Conservation (phyloP, 2,888 invertebrate genomes). For the Micoletzkya japonica region DNA sequence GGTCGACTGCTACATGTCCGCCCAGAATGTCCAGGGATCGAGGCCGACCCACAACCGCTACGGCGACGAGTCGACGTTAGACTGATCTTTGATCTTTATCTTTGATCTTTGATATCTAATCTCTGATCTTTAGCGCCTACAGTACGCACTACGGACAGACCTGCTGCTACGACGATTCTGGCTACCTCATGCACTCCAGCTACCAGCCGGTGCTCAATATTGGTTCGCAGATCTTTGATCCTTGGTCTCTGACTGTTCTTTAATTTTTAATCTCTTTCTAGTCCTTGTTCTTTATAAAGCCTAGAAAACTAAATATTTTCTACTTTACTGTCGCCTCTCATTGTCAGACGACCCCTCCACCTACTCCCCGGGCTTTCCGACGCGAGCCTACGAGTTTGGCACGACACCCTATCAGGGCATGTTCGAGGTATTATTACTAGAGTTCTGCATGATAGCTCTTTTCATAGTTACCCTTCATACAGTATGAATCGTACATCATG, state of each 20-base stretch:
- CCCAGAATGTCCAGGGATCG: slow-evolving; percentile 57
- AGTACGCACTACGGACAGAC: slow-evolving; percentile 77
- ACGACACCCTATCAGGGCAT: slow-evolving; percentile 89
- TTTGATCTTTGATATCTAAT: not conserved
- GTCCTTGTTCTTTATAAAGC: not conserved
- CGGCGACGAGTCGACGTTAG: slow-evolving; percentile 28
- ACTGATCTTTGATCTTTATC: not conserved
- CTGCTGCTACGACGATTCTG: slow-evolving; percentile 91
- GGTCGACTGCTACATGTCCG: slow-evolving; percentile 75
- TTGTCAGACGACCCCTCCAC: slow-evolving; percentile 44
- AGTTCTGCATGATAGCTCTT: no score
- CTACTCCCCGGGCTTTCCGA: slow-evolving; percentile 56
- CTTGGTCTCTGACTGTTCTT: not conserved
- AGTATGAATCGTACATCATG: no score
- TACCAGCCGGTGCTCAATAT: slow-evolving; percentile 76
- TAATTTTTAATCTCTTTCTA: not conserved
- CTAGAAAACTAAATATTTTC: no score
- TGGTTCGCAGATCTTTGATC: not conserved
- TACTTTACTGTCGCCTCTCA: no score
- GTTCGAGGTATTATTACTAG: slow-evolving; percentile 74
- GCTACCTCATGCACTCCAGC: slow-evolving; percentile 86
- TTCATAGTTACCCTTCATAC: no score
- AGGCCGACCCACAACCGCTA: slow-evolving; percentile 27
- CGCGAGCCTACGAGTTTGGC: slow-evolving; percentile 77
- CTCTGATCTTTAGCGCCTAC: slow-evolving; percentile 42